Evolutionary conservation across 2,888 invertebrate genomes (phyloP), one percentile per base, ranked within the genome.

Genomic region (Thymelicus lineola): DNA sequence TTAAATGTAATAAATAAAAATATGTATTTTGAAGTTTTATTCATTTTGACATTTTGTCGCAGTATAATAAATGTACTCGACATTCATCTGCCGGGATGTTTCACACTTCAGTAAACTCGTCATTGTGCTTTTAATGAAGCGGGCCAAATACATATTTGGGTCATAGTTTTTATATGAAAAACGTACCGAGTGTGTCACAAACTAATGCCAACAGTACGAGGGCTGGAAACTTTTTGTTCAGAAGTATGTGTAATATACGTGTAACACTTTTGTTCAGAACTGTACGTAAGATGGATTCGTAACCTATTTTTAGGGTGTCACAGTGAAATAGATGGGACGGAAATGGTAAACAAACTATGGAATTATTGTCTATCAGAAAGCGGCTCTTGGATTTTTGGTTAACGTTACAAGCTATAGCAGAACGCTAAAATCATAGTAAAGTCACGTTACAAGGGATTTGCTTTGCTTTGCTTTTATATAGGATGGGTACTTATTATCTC

Each of bases 131-230:
- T 53, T 53, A 53, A 53, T 53, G 53, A 53, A 53, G 20, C 20
- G 60, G 12, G 12, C 60, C 45, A 38, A 7, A 45, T 42, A 42
- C 45, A 28, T 20, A 45, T 60, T 60, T 60, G 38, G 60, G 60
- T 60, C 60, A 60, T 45, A 20, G 45, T 60, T 60, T 60, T 60
- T 60, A 60, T 53, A 53, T 53, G 53, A 50, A 53, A 53, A 53
- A 53, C 53, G 2, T 10, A 53, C 53, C 48, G 15, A 15, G 15
- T 50, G 15, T 53, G 53, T 53, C 53, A 17, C 53, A 53, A 53
- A 53, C 53, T 53, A 12, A 53, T 53, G 20, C 53, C 10, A 53
- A 53, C 53, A 53, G 50, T 50, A 50, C 50, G 50, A 17, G 48
- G 48, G 48, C 6, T 50, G 48, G 48, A 15, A 53, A 53, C 53